Evolutionary conservation across 2,113 vertebrate species (phyloP).

Genomic region (Noturus placidus): DNA sequence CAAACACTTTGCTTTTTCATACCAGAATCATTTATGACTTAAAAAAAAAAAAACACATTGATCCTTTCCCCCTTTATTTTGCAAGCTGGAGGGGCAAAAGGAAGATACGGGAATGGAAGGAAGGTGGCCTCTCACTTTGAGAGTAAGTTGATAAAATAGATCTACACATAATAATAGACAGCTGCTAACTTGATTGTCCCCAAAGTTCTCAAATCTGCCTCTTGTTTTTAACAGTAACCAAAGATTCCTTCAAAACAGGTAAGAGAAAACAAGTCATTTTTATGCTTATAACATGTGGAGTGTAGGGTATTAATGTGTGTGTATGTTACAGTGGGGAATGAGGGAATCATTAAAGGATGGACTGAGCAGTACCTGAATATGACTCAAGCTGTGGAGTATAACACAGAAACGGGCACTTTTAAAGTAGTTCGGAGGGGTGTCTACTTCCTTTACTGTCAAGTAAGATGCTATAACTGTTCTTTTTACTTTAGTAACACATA

Average conservation of each 20-base stretch:
- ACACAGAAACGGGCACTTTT: conserved; percentile 78
- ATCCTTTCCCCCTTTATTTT: conserved; percentile 51
- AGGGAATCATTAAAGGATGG: conserved; percentile 86
- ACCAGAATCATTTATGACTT: conserved; percentile 55
- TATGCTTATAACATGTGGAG: background rate
- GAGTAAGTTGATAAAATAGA: conserved; percentile 70
- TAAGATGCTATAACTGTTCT: conserved; percentile 60
- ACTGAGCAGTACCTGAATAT: conserved; percentile 81
- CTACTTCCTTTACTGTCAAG: conserved; percentile 91
- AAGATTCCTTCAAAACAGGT: conserved; percentile 73
- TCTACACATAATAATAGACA: background rate
- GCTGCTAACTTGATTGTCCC: background rate
- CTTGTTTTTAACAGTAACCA: conserved; percentile 68
- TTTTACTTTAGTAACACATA: background rate
- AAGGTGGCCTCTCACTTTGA: conserved; percentile 79
- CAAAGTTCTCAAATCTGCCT: conserved; percentile 37
- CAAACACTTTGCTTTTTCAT: conserved; percentile 8
- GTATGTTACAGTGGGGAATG: conserved; percentile 66
- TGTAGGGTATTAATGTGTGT: conserved; percentile 8
- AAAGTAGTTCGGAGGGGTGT: conserved; percentile 78
- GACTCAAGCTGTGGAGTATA: conserved; percentile 81
- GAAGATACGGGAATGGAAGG: conserved; percentile 67
- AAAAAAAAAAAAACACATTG: conserved; percentile 36
- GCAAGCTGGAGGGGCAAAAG: conserved; percentile 62
- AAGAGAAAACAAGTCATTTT: conserved; percentile 38